Conservation (phyloP, 2,113 vertebrate species). For the Polyodon spathula region DNA sequence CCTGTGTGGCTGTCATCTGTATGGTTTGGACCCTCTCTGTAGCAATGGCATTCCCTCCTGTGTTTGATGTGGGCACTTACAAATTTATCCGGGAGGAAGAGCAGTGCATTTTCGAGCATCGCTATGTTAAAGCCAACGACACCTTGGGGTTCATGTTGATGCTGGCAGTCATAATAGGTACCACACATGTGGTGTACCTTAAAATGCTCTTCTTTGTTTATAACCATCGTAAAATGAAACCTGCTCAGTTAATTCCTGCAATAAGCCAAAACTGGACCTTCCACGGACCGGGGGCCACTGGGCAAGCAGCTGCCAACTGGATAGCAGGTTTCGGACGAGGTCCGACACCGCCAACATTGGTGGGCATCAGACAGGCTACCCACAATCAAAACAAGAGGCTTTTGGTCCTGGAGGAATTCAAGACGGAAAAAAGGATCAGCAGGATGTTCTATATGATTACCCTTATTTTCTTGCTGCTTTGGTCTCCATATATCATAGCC, state of each 20-base stretch:
- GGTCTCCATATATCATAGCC: constrained; percentile 87
- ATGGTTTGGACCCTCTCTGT: constrained; percentile 89
- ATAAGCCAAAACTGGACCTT: constrained; percentile 98
- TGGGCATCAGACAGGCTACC: constrained; percentile 80
- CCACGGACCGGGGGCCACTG: constrained; percentile 86
- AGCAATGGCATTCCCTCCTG: constrained; percentile 88
- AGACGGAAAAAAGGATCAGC: constrained; percentile 88
- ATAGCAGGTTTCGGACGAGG: constrained; percentile 90
- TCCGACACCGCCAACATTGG: constrained; percentile 85
- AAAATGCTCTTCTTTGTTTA: constrained; percentile 93
- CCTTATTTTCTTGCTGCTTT: constrained; percentile 80
- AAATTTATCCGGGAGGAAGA: constrained; percentile 83
- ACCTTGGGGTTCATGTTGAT: constrained; percentile 90
- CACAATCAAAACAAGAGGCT: constrained; percentile 79
- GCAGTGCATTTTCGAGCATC: constrained; percentile 91
- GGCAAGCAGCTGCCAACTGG: constrained; percentile 93
- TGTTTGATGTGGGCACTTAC: constrained; percentile 86
- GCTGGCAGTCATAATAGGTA: constrained; percentile 76
- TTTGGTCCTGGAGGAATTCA: constrained; percentile 90
- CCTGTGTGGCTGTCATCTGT: constrained; percentile 82
- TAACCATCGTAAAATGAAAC: constrained; percentile 93
- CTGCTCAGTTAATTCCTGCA: constrained; percentile 84
- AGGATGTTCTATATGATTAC: constrained; percentile 97
- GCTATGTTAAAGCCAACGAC: constrained; percentile 84
- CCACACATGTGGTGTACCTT: constrained; percentile 85